Conservation (phyloP, 2,888 invertebrate genomes). For the Eueremaeus valkanovi region DNA sequence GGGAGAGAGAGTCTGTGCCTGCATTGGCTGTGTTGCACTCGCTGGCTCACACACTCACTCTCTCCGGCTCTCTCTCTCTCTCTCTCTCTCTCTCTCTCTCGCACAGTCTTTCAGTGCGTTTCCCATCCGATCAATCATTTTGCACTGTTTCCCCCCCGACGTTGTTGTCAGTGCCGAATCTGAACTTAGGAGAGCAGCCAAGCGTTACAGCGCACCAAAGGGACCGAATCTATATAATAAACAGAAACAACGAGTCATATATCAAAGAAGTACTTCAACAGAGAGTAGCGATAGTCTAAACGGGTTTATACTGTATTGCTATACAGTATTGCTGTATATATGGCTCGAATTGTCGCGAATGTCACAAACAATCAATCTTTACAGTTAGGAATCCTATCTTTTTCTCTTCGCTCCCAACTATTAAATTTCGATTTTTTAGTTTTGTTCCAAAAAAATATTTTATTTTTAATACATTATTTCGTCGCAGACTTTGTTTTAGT, state of each 20-base stretch:
- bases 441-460: not conserved
- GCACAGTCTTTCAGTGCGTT: conserved; percentile 3
- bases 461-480: not conserved
- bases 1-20: conserved; percentile 25
- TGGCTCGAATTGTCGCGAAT: conserved; percentile 21
- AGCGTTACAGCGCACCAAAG: conserved; percentile 28
- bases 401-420: not conserved
- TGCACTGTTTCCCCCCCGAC: conserved; percentile 18
- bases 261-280: conserved; percentile 15
- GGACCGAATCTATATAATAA: conserved; percentile 24
- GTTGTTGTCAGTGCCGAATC: conserved; percentile 37
- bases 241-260: conserved; percentile 22
- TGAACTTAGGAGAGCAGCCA: conserved; percentile 33
- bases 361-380: conserved; percentile 21
- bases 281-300: too few relatives aligned
- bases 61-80: conserved; percentile 18
- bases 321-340: not conserved
- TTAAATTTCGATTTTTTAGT: not conserved
- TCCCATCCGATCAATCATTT: conserved; percentile 34
- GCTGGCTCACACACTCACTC: not conserved
- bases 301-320: not conserved
- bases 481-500: not conserved
- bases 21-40: not conserved
- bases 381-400: conserved; percentile 7
- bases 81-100: not conserved